Percentiles rank a stretch among this genome's conserved stretches.
phyloP scores from a whole-genome alignment of 2,113 vertebrate species.

The Crotalus helleri region DNA sequence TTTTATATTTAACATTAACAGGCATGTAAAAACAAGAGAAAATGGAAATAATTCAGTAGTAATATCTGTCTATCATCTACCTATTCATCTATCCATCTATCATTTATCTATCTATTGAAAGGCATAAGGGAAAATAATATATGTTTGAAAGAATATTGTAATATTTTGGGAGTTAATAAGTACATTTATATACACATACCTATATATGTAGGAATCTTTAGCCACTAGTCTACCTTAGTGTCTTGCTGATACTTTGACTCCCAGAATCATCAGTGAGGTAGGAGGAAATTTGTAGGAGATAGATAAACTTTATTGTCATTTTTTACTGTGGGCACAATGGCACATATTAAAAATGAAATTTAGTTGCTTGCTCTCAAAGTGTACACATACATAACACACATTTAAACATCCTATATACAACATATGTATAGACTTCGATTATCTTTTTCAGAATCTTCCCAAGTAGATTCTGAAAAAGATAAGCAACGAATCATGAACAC shows the following conservation, averaged over 20 bases:
- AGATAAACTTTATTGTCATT: no score
- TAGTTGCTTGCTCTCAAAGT: no score
- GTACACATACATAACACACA: no score
- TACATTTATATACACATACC: neutral
- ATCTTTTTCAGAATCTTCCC: no score
- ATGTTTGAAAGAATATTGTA: conserved; percentile 54
- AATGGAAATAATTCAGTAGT: conserved; percentile 47
- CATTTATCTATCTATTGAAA: neutral
- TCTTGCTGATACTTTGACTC: neutral
- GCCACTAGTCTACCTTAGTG: neutral
- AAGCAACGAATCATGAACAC: no score
- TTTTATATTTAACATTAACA: conserved; percentile 47
- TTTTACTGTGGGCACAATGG: no score
- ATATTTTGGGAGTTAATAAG: conserved; percentile 53
- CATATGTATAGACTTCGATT: no score
- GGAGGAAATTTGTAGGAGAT: neutral
- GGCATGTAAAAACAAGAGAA: conserved; percentile 37
- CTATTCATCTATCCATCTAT: neutral
- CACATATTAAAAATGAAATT: no score
- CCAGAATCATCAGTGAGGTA: neutral
- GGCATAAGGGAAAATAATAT: neutral
- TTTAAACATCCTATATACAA: no score
- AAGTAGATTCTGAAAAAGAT: no score
- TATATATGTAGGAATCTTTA: neutral
- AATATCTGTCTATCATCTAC: conserved; percentile 40